Base-by-base conservation (phyloP, 53 echinoderm and acorn worm species). In the Pentamera pediparva region DNA sequence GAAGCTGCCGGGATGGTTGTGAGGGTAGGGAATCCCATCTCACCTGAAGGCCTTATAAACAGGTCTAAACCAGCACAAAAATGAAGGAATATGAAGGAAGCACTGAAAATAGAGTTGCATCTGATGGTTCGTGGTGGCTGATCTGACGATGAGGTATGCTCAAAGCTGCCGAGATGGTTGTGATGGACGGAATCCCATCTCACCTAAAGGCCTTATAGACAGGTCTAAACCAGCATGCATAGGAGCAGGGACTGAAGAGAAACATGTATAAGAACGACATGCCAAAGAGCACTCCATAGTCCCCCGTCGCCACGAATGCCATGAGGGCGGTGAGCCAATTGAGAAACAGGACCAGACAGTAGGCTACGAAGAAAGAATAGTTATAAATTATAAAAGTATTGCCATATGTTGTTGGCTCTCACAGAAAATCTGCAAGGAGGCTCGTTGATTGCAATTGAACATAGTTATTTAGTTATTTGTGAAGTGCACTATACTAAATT, bases 21-120 rank as follows among this genome's bases (percentile, higher is more conserved):
- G n/a, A n/a, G n/a, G n/a, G n/a, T n/a, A n/a, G n/a, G n/a, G n/a
- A n/a, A n/a, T n/a, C n/a, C n/a, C n/a, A 30, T 24, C 24, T 69
- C 86, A 94, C 94, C 94, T 94, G 85, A 94, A 94, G 31, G 94
- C 94, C 60, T 85, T 94, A 80, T 94, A 94, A 28, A 94, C 40
- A 15, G 94, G 87, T 45, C 94, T 76, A 39, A 81, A 94, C 94
- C 94, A 94, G 69, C 94, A 94, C 72, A 90, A 19, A 75, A 87
- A 85, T 69, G 94, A 94, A 32, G 75, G 76, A 30, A 89, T 85
- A 43, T 47, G 56, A 67, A 86, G 67, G 5, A 89, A n/a, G n/a
- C n/a, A n/a, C n/a, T n/a, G n/a, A n/a, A n/a, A n/a, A n/a, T n/a
- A n/a, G n/a, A n/a, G n/a, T n/a, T n/a, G n/a, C n/a, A n/a, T n/a